A percentile compares a stretch with the other conserved stretches of the same genome.
phyloP scores from a whole-genome alignment of 2,113 vertebrate species.

The Zootoca vivipara region DNA sequence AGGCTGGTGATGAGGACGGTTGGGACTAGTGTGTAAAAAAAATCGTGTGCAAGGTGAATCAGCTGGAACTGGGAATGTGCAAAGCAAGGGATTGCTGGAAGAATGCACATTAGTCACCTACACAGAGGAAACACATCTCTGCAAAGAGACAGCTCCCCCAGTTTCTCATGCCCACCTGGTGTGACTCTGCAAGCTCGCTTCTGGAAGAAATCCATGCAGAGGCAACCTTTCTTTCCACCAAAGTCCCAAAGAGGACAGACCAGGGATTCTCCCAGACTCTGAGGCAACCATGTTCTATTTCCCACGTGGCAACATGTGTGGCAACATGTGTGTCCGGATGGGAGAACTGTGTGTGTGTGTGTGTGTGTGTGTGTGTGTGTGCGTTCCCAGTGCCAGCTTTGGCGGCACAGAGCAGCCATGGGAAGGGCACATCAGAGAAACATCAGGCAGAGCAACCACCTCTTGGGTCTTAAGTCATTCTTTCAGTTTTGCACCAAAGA shows the following conservation, averaged over 20 bases:
- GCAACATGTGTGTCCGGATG: neutral
- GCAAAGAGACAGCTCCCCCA: neutral
- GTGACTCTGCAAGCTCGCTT: neutral
- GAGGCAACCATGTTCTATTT: too few species aligned
- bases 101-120: neutral
- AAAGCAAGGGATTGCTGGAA: neutral
- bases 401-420: neutral
- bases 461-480: neutral
- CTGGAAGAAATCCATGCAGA: neutral
- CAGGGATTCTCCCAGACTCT: too few species aligned
- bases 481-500: neutral
- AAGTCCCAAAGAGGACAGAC: neutral
- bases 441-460: neutral
- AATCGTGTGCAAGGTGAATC: neutral
- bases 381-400: neutral
- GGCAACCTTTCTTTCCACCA: neutral
- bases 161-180: neutral
- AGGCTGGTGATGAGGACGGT: neutral
- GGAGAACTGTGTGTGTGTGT: neutral
- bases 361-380: too few species aligned
- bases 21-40: neutral
- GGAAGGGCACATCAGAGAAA: neutral
- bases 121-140: neutral
- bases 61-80: neutral
- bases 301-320: too few species aligned